Evolutionary conservation across 2,888 invertebrate genomes (phyloP).

Genomic region (Rhopalosiphum nymphaeae): DNA sequence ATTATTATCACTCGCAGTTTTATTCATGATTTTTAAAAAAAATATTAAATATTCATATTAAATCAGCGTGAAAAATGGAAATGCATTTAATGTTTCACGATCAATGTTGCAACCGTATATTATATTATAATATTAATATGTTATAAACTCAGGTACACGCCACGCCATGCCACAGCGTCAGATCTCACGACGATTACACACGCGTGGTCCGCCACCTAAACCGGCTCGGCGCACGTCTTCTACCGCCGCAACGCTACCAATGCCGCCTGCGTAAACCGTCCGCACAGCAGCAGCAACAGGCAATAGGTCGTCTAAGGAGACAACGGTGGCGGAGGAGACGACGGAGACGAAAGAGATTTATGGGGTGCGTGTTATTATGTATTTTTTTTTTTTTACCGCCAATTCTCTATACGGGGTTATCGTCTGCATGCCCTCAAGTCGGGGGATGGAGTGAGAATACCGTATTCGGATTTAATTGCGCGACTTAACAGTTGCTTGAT

Average conservation of each 20-base stretch:
- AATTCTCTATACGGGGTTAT: neutral
- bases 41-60: neutral
- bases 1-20: neutral
- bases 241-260: neutral
- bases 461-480: conserved; percentile 15
- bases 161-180: neutral
- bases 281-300: neutral
- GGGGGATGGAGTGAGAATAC: neutral
- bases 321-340: neutral
- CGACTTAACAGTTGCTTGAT: conserved; percentile 4
- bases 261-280: neutral
- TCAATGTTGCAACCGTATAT: neutral
- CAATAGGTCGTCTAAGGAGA: neutral
- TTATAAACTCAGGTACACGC: neutral
- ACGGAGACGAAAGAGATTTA: neutral
- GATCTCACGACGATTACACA: conserved; percentile 35
- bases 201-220: neutral
- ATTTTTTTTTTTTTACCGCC: neutral
- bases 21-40: neutral
- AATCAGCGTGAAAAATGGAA: neutral
- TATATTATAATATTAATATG: conserved; percentile 1
- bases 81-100: neutral
- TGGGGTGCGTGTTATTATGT: conserved; percentile 2
- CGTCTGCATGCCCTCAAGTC: neutral
- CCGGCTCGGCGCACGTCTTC: conserved; percentile 22